Base-by-base conservation (phyloP, 2,113 vertebrate species). In the Ceyx cyanopectus region DNA sequence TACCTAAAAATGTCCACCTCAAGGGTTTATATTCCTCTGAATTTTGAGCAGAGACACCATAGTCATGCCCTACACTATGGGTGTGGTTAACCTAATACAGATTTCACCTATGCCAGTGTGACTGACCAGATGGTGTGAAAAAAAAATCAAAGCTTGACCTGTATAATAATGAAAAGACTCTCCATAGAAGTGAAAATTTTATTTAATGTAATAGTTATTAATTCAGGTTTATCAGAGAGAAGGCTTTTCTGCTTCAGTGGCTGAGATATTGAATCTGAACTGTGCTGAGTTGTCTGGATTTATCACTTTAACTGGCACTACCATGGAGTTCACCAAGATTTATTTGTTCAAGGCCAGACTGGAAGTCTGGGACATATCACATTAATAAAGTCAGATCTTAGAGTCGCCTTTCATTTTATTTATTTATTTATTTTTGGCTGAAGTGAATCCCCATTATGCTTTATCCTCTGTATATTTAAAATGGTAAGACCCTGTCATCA, bases 321-420 rank as follows among this genome's bases (percentile, higher is more conserved):
- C 6, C 0, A 0, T 30, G 7, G 10, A 85, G 30, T 50, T 92
- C 21, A 68, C 11, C 0, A 0, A 61, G 41, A 62, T 43, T 77
- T 76, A 62, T 43, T 77, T 76, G 3, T 50, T 70, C 21, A 80
- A 80, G 13, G n/a, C 4, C 10, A 40, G 22, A 60, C 6, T 78
- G 16, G 23, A 85, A 58, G 30, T 32, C 16, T 69, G 27, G 8
- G 12, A 41, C 27, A 77, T 32, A 37, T 29, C 11, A 46, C 8
- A 6, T 15, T 27, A 43, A 79, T 32, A 73, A 82, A 91, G 32
- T 0, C 37, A 41, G 9, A 67, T 37, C 24, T 57, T 34, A 40
- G 4, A 11, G 4, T 2, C 2, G 15, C 61, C 17, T 46, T 93
- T 80, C 23, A 21, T 46, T 67, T 93, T 75, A 91, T 79, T 23